Evolutionary conservation across 2,797 vertebrate species (phyloP), one percentile per base, ranked within the genome.

Genomic region (Garrulus glandarius): DNA sequence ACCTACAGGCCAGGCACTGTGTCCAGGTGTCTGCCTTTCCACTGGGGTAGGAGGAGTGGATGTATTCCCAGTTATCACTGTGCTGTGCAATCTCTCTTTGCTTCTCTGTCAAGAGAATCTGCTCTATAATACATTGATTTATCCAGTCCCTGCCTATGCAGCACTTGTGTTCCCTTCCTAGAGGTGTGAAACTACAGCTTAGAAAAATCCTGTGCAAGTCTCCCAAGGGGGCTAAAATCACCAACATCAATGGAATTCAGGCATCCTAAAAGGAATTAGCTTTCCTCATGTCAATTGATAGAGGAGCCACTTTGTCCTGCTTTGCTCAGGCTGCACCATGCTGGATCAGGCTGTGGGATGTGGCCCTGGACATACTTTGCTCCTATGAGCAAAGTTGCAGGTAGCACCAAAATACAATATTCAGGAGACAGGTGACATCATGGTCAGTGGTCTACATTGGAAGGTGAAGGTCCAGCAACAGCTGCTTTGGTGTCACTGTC

Each of bases 361-460:
- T 72, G 59, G 36, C 39, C n/a, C 55, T 53, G 50, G n/a, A 22
- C 11, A 34, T 4, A 3, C 14, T 65, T 72, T 68, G 15, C 14
- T 63, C 27, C 65, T 39, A 4, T 16, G 27, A 83, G 37, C 24
- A 43, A 70, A 81, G 26, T 1, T 68, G 2, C 13, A 8, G 46
- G 15, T 75, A 19, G 32, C 29, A 76, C 32, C 72, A 79, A 74
- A 85, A 79, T 29, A 21, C 2, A 41, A 11, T 56, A n/a, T 53
- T 77, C 27, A 49, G 56, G 59, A 65, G 59, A 15, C 10, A 44
- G 15, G 37, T 74, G 71, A 30, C 63, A 39, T 50, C 55, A 18
- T 63, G 53, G 47, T 50, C 1, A 1, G 1, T 70, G 30, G 11
- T 77, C 64, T 63, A 0, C 1, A 1, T 1, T 4, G 4, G 34